Base-by-base conservation (phyloP, 1,140 invertebrate genomes). In the Eumaeus atala region DNA sequence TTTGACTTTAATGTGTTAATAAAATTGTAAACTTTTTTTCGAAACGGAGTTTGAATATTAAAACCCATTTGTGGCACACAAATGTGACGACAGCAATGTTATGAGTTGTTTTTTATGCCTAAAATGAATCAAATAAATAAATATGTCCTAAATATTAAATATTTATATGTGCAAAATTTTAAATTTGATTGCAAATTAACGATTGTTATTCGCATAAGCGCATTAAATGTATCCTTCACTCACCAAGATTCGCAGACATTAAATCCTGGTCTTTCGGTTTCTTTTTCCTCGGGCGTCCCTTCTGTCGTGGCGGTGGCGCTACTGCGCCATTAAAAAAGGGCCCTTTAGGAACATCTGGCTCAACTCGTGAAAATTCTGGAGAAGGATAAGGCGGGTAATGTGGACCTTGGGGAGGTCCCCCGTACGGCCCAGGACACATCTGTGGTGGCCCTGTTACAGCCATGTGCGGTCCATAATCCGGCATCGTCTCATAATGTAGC, bases 221-320 rank as follows among this genome's bases (percentile, higher is more conserved):
- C 12, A 49, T 37, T 53, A 10, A 14, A 33, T 50, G n/a, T 1
- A 3, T 49, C 12, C 9, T 59, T n/a, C n/a, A 89, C 92, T 92
- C 84, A 94, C 93, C 94, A 79, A 95, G 91, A 86, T 92, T 95
- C 21, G 93, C 93, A 16, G 93, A 93, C 92, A 95, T 94, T 36
- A 92, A 89, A 70, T 95, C 94, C 52, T 95, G 89, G 73, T 95
- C 94, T 89, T 95, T 95, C 42, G 94, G 94, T 84, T 96, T 97
- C 89, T 96, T 90, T 85, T 97, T 98, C 77, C 96, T 90, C 0
- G 96, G 96, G 58, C 96, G 88, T 1, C 96, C 96, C 89, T 98
- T 98, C 80, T 97, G 96, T 66, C 94, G 89, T 0, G 93, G 93
- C 35, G 93, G 89, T n/a, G 87, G 84, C n/a, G 85, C 79, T 0